Evolutionary conservation across 53 echinoderm and acorn worm species (phyloP).

Genomic region (Stichopus horrens): DNA sequence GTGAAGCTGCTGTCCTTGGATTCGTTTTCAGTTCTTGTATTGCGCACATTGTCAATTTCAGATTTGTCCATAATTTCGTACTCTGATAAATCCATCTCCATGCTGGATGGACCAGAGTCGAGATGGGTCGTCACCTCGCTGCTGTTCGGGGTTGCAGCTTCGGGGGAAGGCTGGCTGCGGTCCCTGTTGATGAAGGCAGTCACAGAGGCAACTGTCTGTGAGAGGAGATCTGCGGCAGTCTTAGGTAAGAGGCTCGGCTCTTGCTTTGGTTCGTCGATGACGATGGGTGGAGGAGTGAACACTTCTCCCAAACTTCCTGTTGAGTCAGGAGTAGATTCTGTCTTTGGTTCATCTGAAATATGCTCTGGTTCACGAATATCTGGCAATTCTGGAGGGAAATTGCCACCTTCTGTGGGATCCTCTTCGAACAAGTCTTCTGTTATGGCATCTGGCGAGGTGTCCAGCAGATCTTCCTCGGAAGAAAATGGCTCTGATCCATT

Average conservation of each 20-base stretch:
- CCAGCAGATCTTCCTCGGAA: constrained; percentile 15
- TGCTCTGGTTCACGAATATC: constrained; percentile 35
- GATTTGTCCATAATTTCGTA: constrained; percentile 86
- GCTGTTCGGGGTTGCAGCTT: background rate
- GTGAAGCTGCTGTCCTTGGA: constrained; percentile 20
- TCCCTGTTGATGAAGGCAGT: background rate
- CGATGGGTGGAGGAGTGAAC: background rate
- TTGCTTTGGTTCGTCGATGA: background rate
- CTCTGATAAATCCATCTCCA: constrained; percentile 77
- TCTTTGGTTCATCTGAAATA: constrained; percentile 11
- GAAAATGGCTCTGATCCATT: constrained; percentile 23
- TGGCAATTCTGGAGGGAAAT: background rate
- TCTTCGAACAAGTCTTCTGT: constrained; percentile 18
- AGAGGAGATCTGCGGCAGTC: constrained; percentile 73
- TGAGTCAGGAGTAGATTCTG: background rate
- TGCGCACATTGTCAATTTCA: constrained; percentile 66
- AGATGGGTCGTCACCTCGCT: background rate
- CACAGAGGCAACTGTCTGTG: constrained; percentile 79
- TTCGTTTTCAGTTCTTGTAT: constrained; percentile 47
- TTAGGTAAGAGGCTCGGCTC: constrained; percentile 48
- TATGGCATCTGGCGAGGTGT: constrained; percentile 20
- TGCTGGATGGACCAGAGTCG: constrained; percentile 40
- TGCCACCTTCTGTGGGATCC: background rate
- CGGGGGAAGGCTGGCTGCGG: constrained; percentile 15
- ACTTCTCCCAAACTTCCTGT: background rate